Percentiles rank a stretch among this genome's conserved stretches.
Evolutionary conservation across 2,797 vertebrate genomes (phyloP).

Genomic region (Oophaga sylvatica): DNA sequence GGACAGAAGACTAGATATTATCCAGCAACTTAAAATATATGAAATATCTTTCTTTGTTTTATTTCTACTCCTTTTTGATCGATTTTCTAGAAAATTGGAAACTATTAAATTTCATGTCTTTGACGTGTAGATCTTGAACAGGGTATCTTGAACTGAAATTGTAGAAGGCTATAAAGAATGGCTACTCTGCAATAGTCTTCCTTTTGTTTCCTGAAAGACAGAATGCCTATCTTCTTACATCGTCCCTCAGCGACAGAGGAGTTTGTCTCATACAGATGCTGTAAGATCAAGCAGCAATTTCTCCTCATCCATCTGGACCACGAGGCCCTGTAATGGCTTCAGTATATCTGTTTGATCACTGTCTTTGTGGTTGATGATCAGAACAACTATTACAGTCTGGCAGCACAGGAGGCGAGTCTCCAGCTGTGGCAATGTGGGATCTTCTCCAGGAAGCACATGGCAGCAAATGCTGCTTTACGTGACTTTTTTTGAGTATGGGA

Average conservation of each 20-base stretch:
- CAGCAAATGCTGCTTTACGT: slow-evolving; percentile 21
- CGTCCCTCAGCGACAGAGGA: neutral
- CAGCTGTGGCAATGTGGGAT: slow-evolving; percentile 46
- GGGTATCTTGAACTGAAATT: neutral
- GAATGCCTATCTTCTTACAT: slow-evolving; percentile 13
- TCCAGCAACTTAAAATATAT: neutral
- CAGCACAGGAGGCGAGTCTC: slow-evolving; percentile 42
- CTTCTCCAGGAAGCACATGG: slow-evolving; percentile 40
- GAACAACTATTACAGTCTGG: slow-evolving; percentile 36
- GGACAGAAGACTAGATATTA: neutral
- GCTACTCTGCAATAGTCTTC: neutral
- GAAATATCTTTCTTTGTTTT: neutral
- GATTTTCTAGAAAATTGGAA: neutral
- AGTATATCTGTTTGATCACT: slow-evolving; percentile 60
- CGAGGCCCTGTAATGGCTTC: slow-evolving; percentile 46
- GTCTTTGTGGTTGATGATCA: slow-evolving; percentile 52
- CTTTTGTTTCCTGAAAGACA: slow-evolving; percentile 46
- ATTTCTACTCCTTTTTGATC: neutral
- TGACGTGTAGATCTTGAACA: neutral
- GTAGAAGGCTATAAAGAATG: neutral
- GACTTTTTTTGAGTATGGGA: slow-evolving; percentile 26
- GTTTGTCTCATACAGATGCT: slow-evolving; percentile 44
- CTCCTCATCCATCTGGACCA: slow-evolving; percentile 59
- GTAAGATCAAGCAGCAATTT: slow-evolving; percentile 52
- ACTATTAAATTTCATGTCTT: too few relatives aligned